phyloP scores from a whole-genome alignment of 2,113 vertebrate genomes.

The Mustela lutreola region DNA sequence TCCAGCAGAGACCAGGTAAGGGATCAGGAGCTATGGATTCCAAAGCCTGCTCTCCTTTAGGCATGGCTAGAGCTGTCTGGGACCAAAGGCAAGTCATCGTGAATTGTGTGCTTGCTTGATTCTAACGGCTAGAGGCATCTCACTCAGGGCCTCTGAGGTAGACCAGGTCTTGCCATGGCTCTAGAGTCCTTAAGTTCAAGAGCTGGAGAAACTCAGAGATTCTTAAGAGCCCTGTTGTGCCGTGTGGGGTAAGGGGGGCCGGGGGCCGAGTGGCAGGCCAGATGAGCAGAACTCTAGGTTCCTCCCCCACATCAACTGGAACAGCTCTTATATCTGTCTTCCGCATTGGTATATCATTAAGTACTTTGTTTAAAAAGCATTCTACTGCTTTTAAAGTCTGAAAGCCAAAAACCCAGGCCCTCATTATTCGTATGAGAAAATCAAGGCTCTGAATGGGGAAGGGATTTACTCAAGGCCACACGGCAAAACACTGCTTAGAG shows the following conservation, averaged over 20 bases:
- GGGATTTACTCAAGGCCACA: background rate
- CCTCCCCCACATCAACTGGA: background rate
- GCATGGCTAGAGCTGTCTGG: background rate
- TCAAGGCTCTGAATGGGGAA: background rate
- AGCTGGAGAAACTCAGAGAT: background rate
- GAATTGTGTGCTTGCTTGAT: background rate
- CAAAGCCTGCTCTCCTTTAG: background rate
- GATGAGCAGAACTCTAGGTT: background rate
- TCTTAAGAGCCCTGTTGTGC: background rate
- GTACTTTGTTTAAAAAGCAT: background rate
- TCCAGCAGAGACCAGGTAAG: background rate
- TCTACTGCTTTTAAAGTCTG: background rate
- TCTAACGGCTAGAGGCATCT: background rate
- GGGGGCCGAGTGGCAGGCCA: background rate
- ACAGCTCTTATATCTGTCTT: background rate
- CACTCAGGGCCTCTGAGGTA: background rate
- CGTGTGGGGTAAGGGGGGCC: background rate
- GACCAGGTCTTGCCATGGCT: too few species aligned
- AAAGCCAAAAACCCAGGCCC: slow-evolving; percentile 1
- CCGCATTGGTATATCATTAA: background rate
- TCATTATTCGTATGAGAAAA: slow-evolving; percentile 31
- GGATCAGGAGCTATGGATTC: background rate
- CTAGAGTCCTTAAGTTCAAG: background rate
- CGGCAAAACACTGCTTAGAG: too few species aligned
- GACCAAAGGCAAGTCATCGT: background rate